A percentile compares a stretch with the other conserved stretches of the same genome.
These are phyloP conservation scores for Sycophila sp. DNA, from an alignment of 1,140 invertebrate species.

Conservation along the genomic window DNA sequence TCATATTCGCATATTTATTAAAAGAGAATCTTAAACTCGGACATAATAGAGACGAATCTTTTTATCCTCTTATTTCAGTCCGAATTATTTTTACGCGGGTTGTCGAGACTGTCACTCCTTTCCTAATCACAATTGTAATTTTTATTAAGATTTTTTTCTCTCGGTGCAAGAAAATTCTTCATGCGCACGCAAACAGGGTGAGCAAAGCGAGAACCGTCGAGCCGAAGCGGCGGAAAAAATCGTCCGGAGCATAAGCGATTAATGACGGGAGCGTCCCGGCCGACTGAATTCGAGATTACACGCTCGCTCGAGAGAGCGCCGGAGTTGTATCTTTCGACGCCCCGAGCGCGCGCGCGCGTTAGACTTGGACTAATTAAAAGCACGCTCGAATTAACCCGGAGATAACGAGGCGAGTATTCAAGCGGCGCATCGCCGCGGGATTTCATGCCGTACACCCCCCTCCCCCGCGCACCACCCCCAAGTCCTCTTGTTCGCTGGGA, in stretches of 20 bases:
- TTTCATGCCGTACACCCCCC: slow-evolving; percentile 33
- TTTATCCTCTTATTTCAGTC: no score
- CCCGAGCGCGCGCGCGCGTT: background rate
- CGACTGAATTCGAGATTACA: slow-evolving; percentile 21
- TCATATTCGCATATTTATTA: no score
- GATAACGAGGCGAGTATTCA: slow-evolving; percentile 47
- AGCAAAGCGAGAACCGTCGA: background rate
- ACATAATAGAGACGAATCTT: no score
- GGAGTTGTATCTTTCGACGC: background rate
- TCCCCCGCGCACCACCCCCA: slow-evolving; percentile 4
- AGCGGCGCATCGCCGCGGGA: slow-evolving; percentile 24
- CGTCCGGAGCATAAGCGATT: background rate
- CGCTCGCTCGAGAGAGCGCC: background rate
- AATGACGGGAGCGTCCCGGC: no score
- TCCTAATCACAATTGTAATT: no score
- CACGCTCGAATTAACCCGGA: slow-evolving; percentile 52
- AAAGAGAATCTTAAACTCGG: no score
- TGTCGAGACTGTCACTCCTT: no score
- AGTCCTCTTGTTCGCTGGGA: slow-evolving; percentile 40
- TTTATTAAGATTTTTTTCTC: no score
- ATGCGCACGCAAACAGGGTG: no score
- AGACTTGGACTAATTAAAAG: slow-evolving; percentile 44
- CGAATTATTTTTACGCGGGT: no score
- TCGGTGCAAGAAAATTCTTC: no score
- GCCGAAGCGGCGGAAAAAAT: background rate